Percentiles rank a stretch among this genome's conserved stretches.
These are phyloP conservation scores for Apamea anceps DNA, from an alignment of 2,888 invertebrate species.

Conservation along the genomic window DNA sequence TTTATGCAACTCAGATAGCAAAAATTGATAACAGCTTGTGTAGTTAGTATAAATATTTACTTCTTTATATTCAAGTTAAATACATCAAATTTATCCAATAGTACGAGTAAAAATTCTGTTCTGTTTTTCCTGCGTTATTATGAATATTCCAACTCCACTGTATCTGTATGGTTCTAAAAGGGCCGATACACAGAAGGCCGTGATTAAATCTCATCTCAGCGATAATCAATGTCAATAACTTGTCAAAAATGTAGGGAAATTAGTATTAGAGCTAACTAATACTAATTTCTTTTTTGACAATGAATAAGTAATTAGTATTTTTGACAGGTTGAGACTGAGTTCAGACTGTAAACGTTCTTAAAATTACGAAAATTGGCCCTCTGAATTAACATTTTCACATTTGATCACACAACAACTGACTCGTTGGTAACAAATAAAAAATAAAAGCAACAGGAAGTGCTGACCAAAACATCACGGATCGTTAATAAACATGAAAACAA, in stretches of 20 bases:
- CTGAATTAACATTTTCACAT: background rate
- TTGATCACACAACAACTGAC: no score
- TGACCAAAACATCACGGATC: conserved; percentile 46
- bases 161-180: background rate
- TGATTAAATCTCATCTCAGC: background rate
- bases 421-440: conserved; percentile 30
- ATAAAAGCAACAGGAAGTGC: conserved; percentile 46
- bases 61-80: conserved; percentile 20
- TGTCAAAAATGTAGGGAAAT: no score
- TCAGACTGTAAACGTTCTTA: background rate
- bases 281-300: no score
- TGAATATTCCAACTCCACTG: background rate
- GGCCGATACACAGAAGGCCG: background rate
- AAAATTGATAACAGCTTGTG: conserved; percentile 11
- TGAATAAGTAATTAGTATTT: background rate
- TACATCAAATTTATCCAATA: background rate
- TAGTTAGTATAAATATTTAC: conserved; percentile 15
- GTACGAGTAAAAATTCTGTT: background rate
- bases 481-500: conserved; percentile 66
- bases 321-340: background rate
- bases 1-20: conserved; percentile 22
- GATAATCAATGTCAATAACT: background rate
- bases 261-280: no score
- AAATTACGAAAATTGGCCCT: background rate
- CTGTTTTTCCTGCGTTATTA: no score